Percentiles rank a stretch among this genome's conserved stretches.
These are phyloP conservation scores for Isichthys henryi DNA, from an alignment of 2,113 vertebrate species.

Conservation along the genomic window DNA sequence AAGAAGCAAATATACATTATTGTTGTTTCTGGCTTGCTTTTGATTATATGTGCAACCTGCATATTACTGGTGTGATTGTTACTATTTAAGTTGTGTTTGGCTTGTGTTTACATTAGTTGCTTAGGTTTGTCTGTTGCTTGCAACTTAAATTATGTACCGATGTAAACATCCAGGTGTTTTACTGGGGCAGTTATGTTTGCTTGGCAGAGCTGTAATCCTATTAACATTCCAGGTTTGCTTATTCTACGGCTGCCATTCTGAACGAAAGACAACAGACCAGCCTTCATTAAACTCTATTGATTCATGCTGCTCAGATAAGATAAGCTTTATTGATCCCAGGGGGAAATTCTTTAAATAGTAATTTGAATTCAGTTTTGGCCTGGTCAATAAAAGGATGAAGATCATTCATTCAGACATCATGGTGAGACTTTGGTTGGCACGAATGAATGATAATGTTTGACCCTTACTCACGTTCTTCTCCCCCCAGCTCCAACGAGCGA, in stretches of 20 bases:
- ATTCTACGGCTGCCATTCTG: background rate
- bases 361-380: background rate
- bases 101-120: background rate
- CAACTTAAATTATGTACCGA: background rate
- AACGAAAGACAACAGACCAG: background rate
- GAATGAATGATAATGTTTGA: background rate
- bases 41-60: background rate
- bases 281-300: background rate
- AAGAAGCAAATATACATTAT: background rate
- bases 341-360: background rate
- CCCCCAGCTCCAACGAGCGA: conserved; percentile 80
- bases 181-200: background rate
- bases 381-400: background rate
- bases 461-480: background rate
- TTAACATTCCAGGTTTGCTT: background rate
- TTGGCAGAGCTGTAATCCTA: background rate
- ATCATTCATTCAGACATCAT: background rate
- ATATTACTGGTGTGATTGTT: background rate
- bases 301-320: background rate
- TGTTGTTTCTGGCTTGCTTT: background rate
- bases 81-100: background rate
- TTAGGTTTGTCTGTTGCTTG: background rate
- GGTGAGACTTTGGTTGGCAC: background rate
- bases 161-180: background rate
- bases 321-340: background rate